These are phyloP conservation scores for Xiphophorus couchianus DNA, from an alignment of 2,113 vertebrate genomes.

Conservation along the genomic window DNA sequence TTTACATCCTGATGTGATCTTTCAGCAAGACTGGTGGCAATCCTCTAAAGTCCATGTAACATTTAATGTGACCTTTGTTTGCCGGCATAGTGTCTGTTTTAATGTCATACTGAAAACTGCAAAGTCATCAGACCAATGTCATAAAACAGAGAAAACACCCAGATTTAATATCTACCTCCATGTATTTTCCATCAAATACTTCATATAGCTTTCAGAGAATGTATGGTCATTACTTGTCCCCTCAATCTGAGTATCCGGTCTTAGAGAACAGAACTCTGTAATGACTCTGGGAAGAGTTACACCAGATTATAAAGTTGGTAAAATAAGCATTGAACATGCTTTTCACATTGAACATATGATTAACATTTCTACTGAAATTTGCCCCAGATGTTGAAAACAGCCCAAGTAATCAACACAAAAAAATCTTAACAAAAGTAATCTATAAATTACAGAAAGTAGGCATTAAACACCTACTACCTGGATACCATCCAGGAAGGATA, in stretches of 20 bases:
- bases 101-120: not conserved
- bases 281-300: too few species aligned
- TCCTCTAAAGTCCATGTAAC: not conserved
- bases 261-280: too few species aligned
- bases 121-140: not conserved
- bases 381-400: too few species aligned
- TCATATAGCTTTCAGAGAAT: not conserved
- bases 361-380: too few species aligned
- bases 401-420: too few species aligned
- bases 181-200: not conserved
- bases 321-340: too few species aligned
- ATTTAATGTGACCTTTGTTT: not conserved
- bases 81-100: not conserved
- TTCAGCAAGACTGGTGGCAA: not conserved
- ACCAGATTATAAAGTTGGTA: too few species aligned
- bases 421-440: too few species aligned
- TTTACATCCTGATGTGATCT: not conserved
- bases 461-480: too few species aligned
- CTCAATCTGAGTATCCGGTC: not conserved
- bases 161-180: not conserved
- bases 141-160: not conserved
- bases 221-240: not conserved
- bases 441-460: too few species aligned
- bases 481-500: too few species aligned
- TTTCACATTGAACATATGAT: too few species aligned